Percentiles rank a stretch among this genome's conserved stretches.
These are phyloP conservation scores for Ricordea florida DNA, from an alignment of 92 coral and sea anemone genomes.

Conservation along the genomic window DNA sequence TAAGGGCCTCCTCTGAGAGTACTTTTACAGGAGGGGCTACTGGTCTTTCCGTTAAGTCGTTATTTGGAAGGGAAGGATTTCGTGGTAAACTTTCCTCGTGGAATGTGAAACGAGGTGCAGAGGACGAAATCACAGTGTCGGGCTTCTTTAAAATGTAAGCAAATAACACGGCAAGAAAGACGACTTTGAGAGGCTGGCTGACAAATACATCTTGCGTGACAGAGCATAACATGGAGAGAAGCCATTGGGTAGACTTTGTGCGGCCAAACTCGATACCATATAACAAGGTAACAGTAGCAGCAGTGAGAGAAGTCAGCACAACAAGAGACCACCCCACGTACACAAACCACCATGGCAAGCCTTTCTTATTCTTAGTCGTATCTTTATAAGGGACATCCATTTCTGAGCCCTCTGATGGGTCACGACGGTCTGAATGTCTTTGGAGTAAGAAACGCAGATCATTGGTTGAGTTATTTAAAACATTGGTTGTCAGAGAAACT, in stretches of 20 bases:
- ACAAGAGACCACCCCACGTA: slow-evolving; percentile 88
- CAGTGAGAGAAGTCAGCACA: slow-evolving; percentile 57
- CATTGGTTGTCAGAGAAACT: neutral
- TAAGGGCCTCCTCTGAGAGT: slow-evolving; percentile 68
- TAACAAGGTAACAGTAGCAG: slow-evolving; percentile 73
- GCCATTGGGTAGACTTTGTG: slow-evolving; percentile 88
- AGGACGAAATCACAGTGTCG: neutral
- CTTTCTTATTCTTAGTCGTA: neutral
- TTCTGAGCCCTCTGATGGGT: neutral
- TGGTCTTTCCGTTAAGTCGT: slow-evolving; percentile 5
- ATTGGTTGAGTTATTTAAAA: neutral
- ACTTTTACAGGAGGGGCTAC: slow-evolving; percentile 50
- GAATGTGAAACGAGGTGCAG: slow-evolving; percentile 1
- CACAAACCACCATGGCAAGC: slow-evolving; percentile 86
- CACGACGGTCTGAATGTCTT: slow-evolving; percentile 2
- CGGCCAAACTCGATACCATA: slow-evolving; percentile 89
- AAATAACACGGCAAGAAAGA: slow-evolving; percentile 69
- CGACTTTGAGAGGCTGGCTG: slow-evolving; percentile 87
- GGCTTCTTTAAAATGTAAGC: slow-evolving; percentile 87
- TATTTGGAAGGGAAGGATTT: neutral
- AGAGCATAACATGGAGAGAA: slow-evolving; percentile 84
- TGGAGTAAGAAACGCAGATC: neutral
- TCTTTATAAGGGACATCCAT: neutral
- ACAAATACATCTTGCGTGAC: slow-evolving; percentile 89
- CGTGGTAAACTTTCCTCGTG: neutral